phyloP scores from a whole-genome alignment of 2,888 invertebrate genomes.

The Hypselothyrea guttata region DNA sequence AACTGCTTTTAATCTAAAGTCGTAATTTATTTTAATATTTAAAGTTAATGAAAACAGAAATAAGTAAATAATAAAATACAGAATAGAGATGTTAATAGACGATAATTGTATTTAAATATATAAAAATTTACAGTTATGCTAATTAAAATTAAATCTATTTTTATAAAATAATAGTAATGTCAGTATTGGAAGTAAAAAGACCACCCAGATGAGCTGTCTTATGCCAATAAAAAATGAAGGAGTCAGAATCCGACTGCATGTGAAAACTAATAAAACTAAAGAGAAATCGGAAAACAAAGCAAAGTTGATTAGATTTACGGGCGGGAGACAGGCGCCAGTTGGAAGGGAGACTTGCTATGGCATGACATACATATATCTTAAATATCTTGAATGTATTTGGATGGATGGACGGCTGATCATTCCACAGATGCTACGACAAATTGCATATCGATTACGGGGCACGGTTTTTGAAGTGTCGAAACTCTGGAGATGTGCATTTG shows the following conservation, averaged over 20 bases:
- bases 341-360: constrained; percentile 5
- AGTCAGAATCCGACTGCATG: constrained; percentile 15
- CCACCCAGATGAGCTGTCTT: constrained; percentile 24
- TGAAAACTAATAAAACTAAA: constrained; percentile 6
- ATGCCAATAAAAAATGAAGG: background rate
- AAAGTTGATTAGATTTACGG: constrained; percentile 38
- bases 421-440: constrained; percentile 43
- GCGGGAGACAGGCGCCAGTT: constrained; percentile 29
- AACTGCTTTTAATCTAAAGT: no score
- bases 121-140: no score
- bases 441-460: constrained; percentile 53
- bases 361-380: constrained; percentile 1
- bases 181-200: background rate
- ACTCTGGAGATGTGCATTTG: constrained; percentile 14
- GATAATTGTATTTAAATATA: no score
- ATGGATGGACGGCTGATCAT: background rate
- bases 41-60: no score
- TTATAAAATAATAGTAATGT: no score
- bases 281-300: constrained; percentile 10
- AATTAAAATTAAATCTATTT: no score
- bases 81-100: no score
- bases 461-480: constrained; percentile 9
- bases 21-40: no score
- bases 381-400: no score
- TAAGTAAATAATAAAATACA: no score